A percentile compares a stretch with the other conserved stretches of the same genome.
Evolutionary conservation across 2,113 vertebrate genomes (phyloP).

Genomic region (Melanostigma gelatinosum): DNA sequence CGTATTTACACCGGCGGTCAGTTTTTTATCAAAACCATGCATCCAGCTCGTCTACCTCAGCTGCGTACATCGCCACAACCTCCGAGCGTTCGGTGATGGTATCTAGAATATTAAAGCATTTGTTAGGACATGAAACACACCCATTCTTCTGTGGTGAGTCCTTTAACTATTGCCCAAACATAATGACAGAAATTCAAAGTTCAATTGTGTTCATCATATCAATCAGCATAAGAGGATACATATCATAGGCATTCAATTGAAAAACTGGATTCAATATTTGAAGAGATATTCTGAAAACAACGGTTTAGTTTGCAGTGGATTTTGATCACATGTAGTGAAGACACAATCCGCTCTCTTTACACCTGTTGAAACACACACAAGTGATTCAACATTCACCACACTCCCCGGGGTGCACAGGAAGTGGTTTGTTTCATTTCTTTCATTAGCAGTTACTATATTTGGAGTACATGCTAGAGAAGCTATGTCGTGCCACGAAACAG

Average conservation of each 20-base stretch:
- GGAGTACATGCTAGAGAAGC: conserved; percentile 5
- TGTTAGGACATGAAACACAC: neutral
- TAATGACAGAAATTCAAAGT: neutral
- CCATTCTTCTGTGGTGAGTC: neutral
- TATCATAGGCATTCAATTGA: conserved; percentile 1
- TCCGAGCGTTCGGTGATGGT: neutral
- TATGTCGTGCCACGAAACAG: neutral
- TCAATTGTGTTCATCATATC: neutral
- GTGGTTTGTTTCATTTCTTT: conserved; percentile 38
- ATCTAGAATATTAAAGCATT: neutral
- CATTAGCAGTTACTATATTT: conserved; percentile 47
- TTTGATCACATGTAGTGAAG: neutral
- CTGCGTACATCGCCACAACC: neutral
- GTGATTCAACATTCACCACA: neutral
- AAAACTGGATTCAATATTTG: neutral
- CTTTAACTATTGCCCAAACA: neutral
- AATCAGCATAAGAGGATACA: neutral
- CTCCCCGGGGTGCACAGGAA: conserved; percentile 26
- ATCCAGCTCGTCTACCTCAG: conserved; percentile 15
- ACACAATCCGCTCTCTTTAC: neutral
- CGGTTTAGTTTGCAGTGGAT: neutral
- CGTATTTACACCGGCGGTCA: conserved; percentile 18
- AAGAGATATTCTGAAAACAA: neutral
- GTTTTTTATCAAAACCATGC: conserved; percentile 31
- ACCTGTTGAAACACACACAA: neutral